Percentiles rank a stretch among this genome's conserved stretches.
These are phyloP conservation scores for Dermatophagoides farinae DNA, from an alignment of 1,140 invertebrate species.

Conservation along the genomic window DNA sequence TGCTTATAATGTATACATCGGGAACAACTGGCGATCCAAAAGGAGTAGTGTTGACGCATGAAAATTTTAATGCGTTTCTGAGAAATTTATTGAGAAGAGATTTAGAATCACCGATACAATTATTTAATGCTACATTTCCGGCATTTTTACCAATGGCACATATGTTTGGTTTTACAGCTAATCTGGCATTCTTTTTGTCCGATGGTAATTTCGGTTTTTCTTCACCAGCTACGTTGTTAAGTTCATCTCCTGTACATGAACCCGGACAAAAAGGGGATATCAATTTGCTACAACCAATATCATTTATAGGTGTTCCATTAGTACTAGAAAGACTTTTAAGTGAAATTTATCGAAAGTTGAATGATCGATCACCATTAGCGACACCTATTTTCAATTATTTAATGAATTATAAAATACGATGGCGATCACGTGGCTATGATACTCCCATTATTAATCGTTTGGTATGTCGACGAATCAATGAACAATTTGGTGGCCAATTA, in stretches of 20 bases:
- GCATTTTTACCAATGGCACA: slow-evolving; percentile 91
- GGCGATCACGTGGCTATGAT: slow-evolving; percentile 10
- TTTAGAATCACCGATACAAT: slow-evolving; percentile 38
- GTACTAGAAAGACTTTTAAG: slow-evolving; percentile 27
- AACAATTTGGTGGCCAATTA: slow-evolving; percentile 61
- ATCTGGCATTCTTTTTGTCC: slow-evolving; percentile 20
- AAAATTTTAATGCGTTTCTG: slow-evolving; percentile 36
- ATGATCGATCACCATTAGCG: background rate
- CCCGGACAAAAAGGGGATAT: slow-evolving; percentile 21
- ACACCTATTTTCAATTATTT: slow-evolving; percentile 10
- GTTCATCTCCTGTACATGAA: slow-evolving; percentile 34
- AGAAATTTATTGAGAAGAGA: slow-evolving; percentile 19
- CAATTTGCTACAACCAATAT: slow-evolving; percentile 43
- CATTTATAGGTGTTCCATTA: slow-evolving; percentile 74
- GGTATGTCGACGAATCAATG: slow-evolving; percentile 38
- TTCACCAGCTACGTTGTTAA: slow-evolving; percentile 79
- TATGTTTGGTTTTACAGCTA: slow-evolving; percentile 48
- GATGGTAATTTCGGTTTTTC: slow-evolving; percentile 58
- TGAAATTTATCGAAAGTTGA: slow-evolving; percentile 29
- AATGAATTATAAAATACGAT: slow-evolving; percentile 15
- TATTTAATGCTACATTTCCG: slow-evolving; percentile 71
- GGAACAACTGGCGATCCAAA: slow-evolving; percentile 29
- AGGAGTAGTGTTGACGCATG: slow-evolving; percentile 21
- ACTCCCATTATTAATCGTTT: slow-evolving; percentile 15
- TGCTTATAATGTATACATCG: slow-evolving; percentile 26